Conservation (phyloP, 2,888 invertebrate genomes). For the Vannuccia rotundouncinata region DNA sequence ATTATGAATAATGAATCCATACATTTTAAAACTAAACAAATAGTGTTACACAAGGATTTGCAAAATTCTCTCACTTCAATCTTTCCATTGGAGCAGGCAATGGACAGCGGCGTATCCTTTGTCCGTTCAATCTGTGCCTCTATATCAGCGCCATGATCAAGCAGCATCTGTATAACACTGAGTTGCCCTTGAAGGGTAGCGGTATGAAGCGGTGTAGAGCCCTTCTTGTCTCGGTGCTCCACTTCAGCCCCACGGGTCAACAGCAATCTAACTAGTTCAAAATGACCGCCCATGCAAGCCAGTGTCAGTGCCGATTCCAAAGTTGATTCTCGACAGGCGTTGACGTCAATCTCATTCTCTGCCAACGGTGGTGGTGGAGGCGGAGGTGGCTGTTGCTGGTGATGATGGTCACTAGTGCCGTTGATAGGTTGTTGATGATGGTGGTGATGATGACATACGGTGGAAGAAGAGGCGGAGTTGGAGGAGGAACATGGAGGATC, state of each 20-base stretch:
- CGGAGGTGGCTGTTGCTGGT: too few relatives aligned
- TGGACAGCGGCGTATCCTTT: slow-evolving; percentile 91
- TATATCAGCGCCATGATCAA: slow-evolving; percentile 89
- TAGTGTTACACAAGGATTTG: too few relatives aligned
- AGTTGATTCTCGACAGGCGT: slow-evolving; percentile 95
- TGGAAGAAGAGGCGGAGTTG: background rate
- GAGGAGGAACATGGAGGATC: too few relatives aligned
- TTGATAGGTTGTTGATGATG: background rate
- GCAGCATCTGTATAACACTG: slow-evolving; percentile 61
- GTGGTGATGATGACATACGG: background rate
- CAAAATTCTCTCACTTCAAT: slow-evolving; percentile 73
- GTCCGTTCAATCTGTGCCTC: slow-evolving; percentile 98
- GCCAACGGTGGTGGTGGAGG: too few relatives aligned
- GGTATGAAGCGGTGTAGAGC: slow-evolving; percentile 42
- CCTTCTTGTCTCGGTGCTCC: slow-evolving; percentile 93
- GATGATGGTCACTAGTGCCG: background rate
- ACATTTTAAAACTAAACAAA: too few relatives aligned
- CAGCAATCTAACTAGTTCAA: slow-evolving; percentile 84
- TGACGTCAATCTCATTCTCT: slow-evolving; percentile 71
- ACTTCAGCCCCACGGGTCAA: slow-evolving; percentile 86
- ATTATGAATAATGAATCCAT: too few relatives aligned
- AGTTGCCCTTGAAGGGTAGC: slow-evolving; percentile 33
- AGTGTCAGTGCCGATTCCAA: slow-evolving; percentile 95
- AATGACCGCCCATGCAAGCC: slow-evolving; percentile 85
- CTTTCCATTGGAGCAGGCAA: slow-evolving; percentile 92